Evolutionary conservation across 2,797 vertebrate genomes (phyloP), one percentile per base, ranked within the genome.

Genomic region (Xerus rutilus): DNA sequence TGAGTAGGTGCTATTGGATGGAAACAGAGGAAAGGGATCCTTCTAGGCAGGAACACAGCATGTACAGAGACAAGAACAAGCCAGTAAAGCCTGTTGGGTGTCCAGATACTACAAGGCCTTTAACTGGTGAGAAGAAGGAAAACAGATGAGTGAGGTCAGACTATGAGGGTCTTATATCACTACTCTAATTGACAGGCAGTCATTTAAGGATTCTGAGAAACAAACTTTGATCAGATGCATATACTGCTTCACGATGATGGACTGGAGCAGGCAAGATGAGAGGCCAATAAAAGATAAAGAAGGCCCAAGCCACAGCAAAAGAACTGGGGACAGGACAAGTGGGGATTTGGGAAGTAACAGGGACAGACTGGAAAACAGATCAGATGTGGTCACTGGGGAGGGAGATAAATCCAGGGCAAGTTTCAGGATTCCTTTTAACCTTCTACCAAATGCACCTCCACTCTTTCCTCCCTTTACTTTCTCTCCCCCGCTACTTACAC

Each of bases 1-100:
- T 82, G 57, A 84, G 74, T 1, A 28, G n/a, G 30, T 23, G 32
- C 43, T 25, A 8, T 7, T 65, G 35, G n/a, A n/a, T 3, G 25
- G 47, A 45, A 78, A 83, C 49, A 32, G 59, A 35, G 49, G 28
- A 30, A 90, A 12, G 11, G 10, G 20, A 4, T 47, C 15, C 1
- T 57, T 70, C 59, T 72, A 28, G 11, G 30, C 32, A 88, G 47
- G 15, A 65, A 14, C 3, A 5, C 13, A 73, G 76, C 12, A 1
- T 4, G 0, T 62, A 28, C 5, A 15, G 12, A 89, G 64, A 62
- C 1, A 20, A 45, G 23, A 73, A 1, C 10, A 59, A n/a, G 14
- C 20, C 45, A 25, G 10, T 73, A 15, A 0, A 10, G 52, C 17
- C 64, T 4, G 0, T 1, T 30, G 79, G 28, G 14, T 17, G 32